Evolutionary conservation across 2,113 vertebrate genomes (phyloP).

Genomic region (Salvelinus fontinalis): DNA sequence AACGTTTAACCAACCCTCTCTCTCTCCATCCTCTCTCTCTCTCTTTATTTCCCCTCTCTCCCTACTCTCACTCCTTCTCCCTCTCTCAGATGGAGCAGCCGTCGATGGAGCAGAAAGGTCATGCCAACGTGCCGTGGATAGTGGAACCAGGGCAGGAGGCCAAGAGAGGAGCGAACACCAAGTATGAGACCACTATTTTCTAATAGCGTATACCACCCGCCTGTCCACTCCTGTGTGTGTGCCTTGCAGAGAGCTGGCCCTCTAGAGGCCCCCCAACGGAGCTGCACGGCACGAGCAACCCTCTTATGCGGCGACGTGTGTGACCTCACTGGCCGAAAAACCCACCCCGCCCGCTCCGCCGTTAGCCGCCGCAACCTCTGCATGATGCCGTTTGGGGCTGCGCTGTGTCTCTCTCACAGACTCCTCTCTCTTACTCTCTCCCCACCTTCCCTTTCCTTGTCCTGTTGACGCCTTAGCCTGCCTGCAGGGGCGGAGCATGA

Average conservation of each 20-base stretch:
- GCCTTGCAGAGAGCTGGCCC: conserved; percentile 89
- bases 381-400: conserved; percentile 83
- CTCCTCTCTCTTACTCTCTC: conserved; percentile 51
- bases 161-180: conserved; percentile 99
- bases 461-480: conserved; percentile 64
- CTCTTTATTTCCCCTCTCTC: conserved; percentile 62
- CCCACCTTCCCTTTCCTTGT: conserved; percentile 71
- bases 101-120: conserved; percentile 95
- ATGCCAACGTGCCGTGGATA: conserved; percentile 98
- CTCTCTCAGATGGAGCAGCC: conserved; percentile 91
- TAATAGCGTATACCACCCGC: conserved; percentile 81
- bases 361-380: conserved; percentile 64
- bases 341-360: no score
- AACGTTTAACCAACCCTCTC: not conserved
- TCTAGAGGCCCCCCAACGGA: conserved; percentile 68
- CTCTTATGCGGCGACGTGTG: no score
- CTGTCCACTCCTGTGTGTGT: conserved; percentile 88
- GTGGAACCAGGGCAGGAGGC: conserved; percentile 99
- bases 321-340: no score
- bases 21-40: conserved; percentile 51
- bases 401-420: conserved; percentile 65
- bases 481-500: conserved; percentile 84
- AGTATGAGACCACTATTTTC: conserved; percentile 99
- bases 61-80: not conserved
- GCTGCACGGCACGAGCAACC: not conserved